Conservation (phyloP, 2,113 vertebrate species). For the Rhodinocichla rosea region DNA sequence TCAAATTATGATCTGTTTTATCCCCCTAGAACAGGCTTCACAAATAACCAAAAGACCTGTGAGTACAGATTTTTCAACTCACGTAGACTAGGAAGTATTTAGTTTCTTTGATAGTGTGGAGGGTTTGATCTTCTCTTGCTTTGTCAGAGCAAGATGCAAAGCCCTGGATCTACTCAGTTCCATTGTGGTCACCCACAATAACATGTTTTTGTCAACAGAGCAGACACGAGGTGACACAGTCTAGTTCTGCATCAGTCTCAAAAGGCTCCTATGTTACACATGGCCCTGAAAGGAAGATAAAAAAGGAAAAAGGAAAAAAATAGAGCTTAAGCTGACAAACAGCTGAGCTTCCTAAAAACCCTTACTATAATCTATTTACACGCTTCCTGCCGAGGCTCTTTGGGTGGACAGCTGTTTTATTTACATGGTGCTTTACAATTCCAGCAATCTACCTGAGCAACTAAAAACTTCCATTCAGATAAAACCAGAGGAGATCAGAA, state of each 20-base stretch:
- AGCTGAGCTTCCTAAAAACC: neutral
- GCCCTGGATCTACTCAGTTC: neutral
- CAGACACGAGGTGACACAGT: neutral
- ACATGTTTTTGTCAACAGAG: neutral
- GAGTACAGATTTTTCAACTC: neutral
- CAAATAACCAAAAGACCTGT: neutral
- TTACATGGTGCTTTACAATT: neutral
- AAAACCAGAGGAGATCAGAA: neutral
- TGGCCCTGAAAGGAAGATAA: neutral
- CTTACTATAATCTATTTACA: neutral
- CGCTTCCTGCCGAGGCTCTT: neutral
- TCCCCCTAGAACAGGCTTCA: neutral
- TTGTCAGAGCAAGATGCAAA: neutral
- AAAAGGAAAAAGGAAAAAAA: neutral
- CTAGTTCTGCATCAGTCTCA: neutral
- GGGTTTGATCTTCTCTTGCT: neutral
- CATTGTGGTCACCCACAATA: neutral
- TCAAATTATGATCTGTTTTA: neutral
- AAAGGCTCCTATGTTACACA: neutral
- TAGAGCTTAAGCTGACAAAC: neutral
- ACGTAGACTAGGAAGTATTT: neutral
- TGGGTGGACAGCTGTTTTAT: neutral
- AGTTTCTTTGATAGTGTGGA: neutral
- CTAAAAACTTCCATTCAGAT: neutral
- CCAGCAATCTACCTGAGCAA: neutral